Evolutionary conservation across 2,888 invertebrate genomes (phyloP).

Genomic region (Agriopis marginaria): DNA sequence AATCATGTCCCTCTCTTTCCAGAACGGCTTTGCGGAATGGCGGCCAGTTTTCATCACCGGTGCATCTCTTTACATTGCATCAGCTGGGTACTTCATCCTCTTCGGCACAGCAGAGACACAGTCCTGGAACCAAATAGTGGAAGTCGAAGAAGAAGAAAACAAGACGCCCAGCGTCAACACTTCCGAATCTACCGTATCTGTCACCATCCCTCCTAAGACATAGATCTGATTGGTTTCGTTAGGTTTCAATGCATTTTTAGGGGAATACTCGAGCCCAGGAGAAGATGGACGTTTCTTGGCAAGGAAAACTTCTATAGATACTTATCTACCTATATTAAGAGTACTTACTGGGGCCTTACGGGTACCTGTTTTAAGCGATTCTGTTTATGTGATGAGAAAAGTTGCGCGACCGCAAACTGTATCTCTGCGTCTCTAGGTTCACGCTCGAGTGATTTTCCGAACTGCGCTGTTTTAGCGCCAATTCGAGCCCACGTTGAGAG

Average conservation of each 20-base stretch:
- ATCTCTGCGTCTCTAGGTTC: too few relatives aligned
- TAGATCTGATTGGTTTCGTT: conserved; percentile 46
- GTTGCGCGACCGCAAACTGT: too few relatives aligned
- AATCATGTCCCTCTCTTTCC: conserved; percentile 51
- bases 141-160: conserved; percentile 63
- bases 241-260: conserved; percentile 34
- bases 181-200: conserved; percentile 61
- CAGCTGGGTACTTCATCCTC: conserved; percentile 89
- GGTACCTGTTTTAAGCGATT: too few relatives aligned
- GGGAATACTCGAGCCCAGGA: conserved; percentile 39
- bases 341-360: too few relatives aligned
- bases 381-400: too few relatives aligned
- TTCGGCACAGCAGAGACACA: conserved; percentile 91
- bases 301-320: background rate
- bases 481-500: too few relatives aligned
- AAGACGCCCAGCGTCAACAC: conserved; percentile 64
- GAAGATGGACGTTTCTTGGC: conserved; percentile 21
- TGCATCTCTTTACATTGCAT: conserved; percentile 88
- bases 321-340: background rate
- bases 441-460: too few relatives aligned
- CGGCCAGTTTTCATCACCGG: conserved; percentile 91
- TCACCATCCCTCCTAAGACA: conserved; percentile 74
- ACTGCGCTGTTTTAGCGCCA: too few relatives aligned
- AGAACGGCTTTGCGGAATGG: conserved; percentile 93
- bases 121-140: conserved; percentile 87